Percentiles rank a stretch among this genome's conserved stretches.
Evolutionary conservation across 2,888 invertebrate species (phyloP).

Genomic region (Muschampia plurimacula): DNA sequence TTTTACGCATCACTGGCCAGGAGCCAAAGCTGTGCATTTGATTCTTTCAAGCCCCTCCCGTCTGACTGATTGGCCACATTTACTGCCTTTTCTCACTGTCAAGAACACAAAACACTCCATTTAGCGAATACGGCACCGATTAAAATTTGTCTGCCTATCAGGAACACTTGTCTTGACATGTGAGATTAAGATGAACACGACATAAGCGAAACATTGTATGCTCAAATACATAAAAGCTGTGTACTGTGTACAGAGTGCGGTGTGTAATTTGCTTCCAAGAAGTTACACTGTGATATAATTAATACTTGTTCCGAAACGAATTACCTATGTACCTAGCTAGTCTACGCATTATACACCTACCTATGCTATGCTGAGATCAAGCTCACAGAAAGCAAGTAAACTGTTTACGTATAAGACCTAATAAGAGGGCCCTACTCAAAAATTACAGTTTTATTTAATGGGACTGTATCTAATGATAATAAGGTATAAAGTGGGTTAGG

Average conservation of each 20-base stretch:
- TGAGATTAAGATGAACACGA: conserved; percentile 29
- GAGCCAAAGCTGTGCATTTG: conserved; percentile 61
- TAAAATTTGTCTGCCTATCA: conserved; percentile 47
- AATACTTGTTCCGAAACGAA: neutral
- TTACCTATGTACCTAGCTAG: neutral
- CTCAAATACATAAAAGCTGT: conserved; percentile 28
- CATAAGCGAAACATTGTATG: conserved; percentile 17
- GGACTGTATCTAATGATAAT: too few species aligned
- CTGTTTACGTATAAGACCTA: too few species aligned
- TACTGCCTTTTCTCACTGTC: conserved; percentile 58
- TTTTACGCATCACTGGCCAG: conserved; percentile 61
- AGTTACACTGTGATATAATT: neutral
- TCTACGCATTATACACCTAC: too few species aligned
- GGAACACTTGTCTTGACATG: conserved; percentile 45
- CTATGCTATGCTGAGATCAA: neutral
- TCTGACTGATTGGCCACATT: conserved; percentile 52
- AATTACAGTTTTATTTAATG: too few species aligned
- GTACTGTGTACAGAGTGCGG: conserved; percentile 12
- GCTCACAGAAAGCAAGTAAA: neutral
- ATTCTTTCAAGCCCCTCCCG: conserved; percentile 49
- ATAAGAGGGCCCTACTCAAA: too few species aligned
- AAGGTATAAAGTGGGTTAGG: too few species aligned
- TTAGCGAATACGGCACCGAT: conserved; percentile 48
- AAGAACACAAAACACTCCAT: conserved; percentile 55
- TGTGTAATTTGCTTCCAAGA: conserved; percentile 11